Evolutionary conservation across 2,888 invertebrate genomes (phyloP), one percentile per base, ranked within the genome.

Genomic region (Aporophyla nigra): DNA sequence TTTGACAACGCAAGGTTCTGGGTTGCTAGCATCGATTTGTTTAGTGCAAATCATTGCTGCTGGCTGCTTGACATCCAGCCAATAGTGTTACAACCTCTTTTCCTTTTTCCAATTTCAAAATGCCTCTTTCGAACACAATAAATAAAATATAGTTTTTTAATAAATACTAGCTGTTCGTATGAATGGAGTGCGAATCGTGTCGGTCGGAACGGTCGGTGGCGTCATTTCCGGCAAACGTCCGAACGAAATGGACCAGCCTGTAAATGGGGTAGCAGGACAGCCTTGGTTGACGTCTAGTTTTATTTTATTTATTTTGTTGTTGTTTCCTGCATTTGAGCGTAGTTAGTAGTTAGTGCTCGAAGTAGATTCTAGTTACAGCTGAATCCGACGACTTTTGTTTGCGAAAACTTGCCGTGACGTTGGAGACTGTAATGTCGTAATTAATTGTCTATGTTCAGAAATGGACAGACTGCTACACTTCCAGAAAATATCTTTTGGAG

Each of bases 161-260:
- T 78, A 68, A 75, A 56, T 46, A 68, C 77, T 76, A 53, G 58
- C 70, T 77, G 63, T 58, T 61, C 49, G 65, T 73, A 69, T 75
- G 76, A 84, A 80, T 82, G 73, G 66, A 74, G 49, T 75, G 61
- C 63, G 73, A 76, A 67, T 75, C 74, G 78, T 71, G 83, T 79
- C 74, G 69, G 65, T 73, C 73, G 80, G 87, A 86, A 81, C 61
- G 65, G 80, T 83, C 69, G 66, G 79, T 77, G 66, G 65, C 78
- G 78, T 78, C 83, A 87, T 88, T 88, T 88, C 88, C 88, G 83
- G 59, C 33, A 54, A 78, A 54, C 75, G 81, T 83, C 80, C 63
- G 63, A 74, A 74, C 79, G 71, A 83, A 85, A 85, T 80, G 76
- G 83, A 76, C 73, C 82, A 71, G 74, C 27, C 46, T 72, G 76